Base-by-base conservation (phyloP, 53 echinoderm and acorn worm species). In the Temnopleurus reevesii region DNA sequence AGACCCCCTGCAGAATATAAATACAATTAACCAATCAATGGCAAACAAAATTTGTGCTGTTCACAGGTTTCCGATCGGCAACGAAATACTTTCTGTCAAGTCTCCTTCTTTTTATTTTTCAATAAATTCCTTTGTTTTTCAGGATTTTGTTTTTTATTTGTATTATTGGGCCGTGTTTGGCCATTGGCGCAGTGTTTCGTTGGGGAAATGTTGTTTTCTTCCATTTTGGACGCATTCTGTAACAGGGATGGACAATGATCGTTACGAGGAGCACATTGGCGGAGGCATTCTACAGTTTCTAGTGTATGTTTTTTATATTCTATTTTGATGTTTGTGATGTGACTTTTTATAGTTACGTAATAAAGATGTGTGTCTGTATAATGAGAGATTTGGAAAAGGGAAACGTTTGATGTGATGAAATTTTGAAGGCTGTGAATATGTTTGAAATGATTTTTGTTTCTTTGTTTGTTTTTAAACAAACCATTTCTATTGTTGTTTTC, bases 21-120 rank as follows among this genome's bases (percentile, higher is more conserved):
- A 77, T 77, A 77, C 79, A 77, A 77, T 77, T 77, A 77, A 77
- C 49, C 49, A 77, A 77, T 77, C 79, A 77, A 49, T 77, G 79
- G 9, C 79, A 47, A 46, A 77, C 49, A 46, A 12, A 77, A 77
- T 77, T 77, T 27, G 24, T 49, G 27, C 79, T 77, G 79, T 77
- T 77, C 79, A 49, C 47, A 26, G 79, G 27, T 28, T 77, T 77
- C 49, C 29, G 26, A 77, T 23, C 46, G 79, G 79, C 47, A 47
- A 47, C 28, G 41, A 77, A 77, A 49, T 47, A 77, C 79, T 77
- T 46, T 77, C 30, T 47, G 12, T 26, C 27, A 27, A 27, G 49
- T 23, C 17, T 23, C 17, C 12, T 41, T 29, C 79, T 49, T 28
- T 65, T 65, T 65, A 12, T 65, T 65, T 8, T 77, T 77, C 7